Conservation (phyloP, 1,140 invertebrate species). For the Calephelis nemesis region DNA sequence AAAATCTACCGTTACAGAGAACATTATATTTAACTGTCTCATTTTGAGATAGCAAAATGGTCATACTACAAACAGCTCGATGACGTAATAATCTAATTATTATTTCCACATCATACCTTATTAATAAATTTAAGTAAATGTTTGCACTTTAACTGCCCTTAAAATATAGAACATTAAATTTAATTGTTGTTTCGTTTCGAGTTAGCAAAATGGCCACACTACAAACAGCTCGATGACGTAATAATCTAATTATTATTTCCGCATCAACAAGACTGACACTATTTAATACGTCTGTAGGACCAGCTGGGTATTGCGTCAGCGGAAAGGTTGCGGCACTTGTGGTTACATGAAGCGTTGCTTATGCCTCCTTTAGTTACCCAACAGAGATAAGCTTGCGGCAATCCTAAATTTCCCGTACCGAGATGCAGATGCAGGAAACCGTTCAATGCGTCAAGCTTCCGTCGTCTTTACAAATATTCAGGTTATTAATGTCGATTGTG, state of each 20-base stretch:
- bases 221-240: constrained; percentile 43
- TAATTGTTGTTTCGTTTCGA: too few species aligned
- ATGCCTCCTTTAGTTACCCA: constrained; percentile 57
- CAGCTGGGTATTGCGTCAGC: constrained; percentile 63
- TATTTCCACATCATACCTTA: constrained; percentile 51
- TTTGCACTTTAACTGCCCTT: too few species aligned
- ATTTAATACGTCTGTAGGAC: constrained; percentile 56
- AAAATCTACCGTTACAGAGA: too few species aligned
- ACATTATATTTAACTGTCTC: too few species aligned
- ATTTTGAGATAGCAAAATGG: too few species aligned
- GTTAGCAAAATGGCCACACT: neutral
- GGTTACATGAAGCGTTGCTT: constrained; percentile 67
- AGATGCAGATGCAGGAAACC: constrained; percentile 33
- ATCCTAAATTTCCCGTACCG: constrained; percentile 40
- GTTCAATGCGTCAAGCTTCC: constrained; percentile 17
- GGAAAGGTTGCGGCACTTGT: constrained; percentile 63
- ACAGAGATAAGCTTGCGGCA: constrained; percentile 47
- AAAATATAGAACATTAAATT: too few species aligned
- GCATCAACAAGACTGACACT: constrained; percentile 57
- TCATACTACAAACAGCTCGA: constrained; percentile 24
- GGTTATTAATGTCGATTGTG: constrained; percentile 18
- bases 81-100: constrained; percentile 61
- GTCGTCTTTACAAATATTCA: constrained; percentile 17
- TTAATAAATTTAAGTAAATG: too few species aligned
- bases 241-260: constrained; percentile 64